Conservation (phyloP, 1,140 invertebrate species). For the Palaemon carinicauda region DNA sequence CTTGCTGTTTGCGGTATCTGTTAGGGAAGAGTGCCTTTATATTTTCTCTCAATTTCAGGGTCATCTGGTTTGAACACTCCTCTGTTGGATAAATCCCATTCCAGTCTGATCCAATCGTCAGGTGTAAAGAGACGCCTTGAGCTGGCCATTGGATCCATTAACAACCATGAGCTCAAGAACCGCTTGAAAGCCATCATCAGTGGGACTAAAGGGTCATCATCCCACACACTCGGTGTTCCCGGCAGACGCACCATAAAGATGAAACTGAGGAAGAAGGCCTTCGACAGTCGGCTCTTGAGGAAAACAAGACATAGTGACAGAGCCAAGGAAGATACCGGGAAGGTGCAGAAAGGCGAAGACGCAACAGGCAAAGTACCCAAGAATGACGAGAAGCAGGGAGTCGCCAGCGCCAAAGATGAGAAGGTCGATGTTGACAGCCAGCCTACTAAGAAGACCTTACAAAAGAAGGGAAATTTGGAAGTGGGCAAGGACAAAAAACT, state of each 20-base stretch:
- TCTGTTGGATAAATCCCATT: background rate
- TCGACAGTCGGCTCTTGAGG: conserved; percentile 13
- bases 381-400: background rate
- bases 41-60: background rate
- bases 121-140: conserved; percentile 51
- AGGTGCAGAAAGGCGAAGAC: background rate
- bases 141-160: conserved; percentile 44
- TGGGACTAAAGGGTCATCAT: background rate
- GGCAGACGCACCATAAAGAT: conserved; percentile 16
- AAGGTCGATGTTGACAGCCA: background rate
- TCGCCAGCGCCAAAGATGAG: background rate
- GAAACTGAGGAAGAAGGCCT: conserved; percentile 40
- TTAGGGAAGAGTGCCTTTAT: background rate
- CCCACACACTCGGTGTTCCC: background rate
- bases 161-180: conserved; percentile 53
- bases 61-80: conserved; percentile 46
- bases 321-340: conserved; percentile 11
- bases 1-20: background rate
- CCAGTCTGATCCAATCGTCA: background rate
- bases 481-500: background rate
- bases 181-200: conserved; percentile 54
- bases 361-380: background rate
- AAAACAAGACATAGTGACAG: conserved; percentile 39
- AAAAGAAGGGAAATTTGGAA: background rate
- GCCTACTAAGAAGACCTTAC: background rate